phyloP scores from a whole-genome alignment of 1,140 invertebrate species.

The Drosophila yakuba region DNA sequence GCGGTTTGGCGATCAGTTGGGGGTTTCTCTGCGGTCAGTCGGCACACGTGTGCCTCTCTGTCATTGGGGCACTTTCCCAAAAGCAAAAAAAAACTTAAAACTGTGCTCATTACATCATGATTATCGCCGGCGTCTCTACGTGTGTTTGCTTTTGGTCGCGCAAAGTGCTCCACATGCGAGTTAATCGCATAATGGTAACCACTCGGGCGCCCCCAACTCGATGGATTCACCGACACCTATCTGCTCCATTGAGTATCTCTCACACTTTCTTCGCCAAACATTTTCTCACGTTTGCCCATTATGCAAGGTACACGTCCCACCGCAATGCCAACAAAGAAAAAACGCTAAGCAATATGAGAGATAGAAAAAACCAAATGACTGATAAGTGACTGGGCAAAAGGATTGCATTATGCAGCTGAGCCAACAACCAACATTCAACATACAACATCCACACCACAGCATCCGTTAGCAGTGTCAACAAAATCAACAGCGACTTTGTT shows the following conservation, averaged over 20 bases:
- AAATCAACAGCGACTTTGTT: conserved; percentile 51
- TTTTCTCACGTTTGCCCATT: conserved; percentile 68
- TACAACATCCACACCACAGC: conserved; percentile 26
- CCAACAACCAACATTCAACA: conserved; percentile 21
- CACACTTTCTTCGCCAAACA: conserved; percentile 63
- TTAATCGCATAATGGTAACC: conserved; percentile 41
- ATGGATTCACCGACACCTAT: conserved; percentile 19
- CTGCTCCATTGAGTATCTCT: conserved; percentile 43
- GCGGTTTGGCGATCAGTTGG: conserved; percentile 16
- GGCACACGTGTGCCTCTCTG: conserved; percentile 17
- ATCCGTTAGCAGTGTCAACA: conserved; percentile 75
- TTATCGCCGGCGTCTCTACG: conserved; percentile 11
- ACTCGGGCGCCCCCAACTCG: background rate
- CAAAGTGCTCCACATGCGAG: conserved; percentile 50
- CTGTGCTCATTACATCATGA: conserved; percentile 55
- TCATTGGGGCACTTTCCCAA: conserved; percentile 57
- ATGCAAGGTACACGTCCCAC: conserved; percentile 36
- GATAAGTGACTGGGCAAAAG: conserved; percentile 77
- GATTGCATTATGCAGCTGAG: conserved; percentile 67
- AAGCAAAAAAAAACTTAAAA: conserved; percentile 1
- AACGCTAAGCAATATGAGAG: background rate
- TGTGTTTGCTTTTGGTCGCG: conserved; percentile 40
- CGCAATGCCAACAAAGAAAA: conserved; percentile 7
- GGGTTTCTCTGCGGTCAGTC: conserved; percentile 34
- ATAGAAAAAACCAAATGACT: conserved; percentile 36